Conservation (phyloP, 2,113 vertebrate genomes). For the Ursus arctos region DNA sequence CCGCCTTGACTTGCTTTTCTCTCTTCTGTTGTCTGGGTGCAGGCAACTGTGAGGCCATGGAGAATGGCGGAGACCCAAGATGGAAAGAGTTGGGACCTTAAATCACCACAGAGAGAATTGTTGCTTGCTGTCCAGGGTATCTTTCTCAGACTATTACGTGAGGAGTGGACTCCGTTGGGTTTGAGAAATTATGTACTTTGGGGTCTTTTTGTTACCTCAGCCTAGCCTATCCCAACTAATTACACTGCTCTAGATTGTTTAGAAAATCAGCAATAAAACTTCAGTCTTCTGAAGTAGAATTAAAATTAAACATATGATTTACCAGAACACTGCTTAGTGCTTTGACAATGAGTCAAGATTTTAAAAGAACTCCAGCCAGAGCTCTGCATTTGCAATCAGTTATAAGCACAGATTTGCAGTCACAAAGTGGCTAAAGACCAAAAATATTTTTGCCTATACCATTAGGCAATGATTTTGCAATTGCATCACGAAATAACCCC, state of each 20-base stretch:
- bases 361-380: constrained; percentile 64
- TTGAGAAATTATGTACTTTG: not conserved
- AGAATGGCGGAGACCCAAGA: not conserved
- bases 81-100: not conserved
- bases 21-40: not conserved
- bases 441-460: constrained; percentile 62
- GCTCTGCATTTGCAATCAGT: constrained; percentile 54
- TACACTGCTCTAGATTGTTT: constrained; percentile 16
- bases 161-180: not conserved
- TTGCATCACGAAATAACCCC: constrained; percentile 43
- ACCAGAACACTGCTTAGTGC: constrained; percentile 58
- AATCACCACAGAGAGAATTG: not conserved
- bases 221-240: not conserved
- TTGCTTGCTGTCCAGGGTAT: not conserved
- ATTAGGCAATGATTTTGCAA: constrained; percentile 67
- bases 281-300: constrained; percentile 37
- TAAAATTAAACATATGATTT: constrained; percentile 64
- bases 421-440: constrained; percentile 67
- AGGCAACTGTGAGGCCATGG: not conserved
- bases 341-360: constrained; percentile 71
- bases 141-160: not conserved
- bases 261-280: constrained; percentile 54
- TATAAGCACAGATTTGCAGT: constrained; percentile 69
- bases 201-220: not conserved
- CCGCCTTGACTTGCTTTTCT: not conserved